Percentiles rank a stretch among this genome's conserved stretches.
Conservation (phyloP, 1,140 invertebrate genomes). For the Samia ricini region DNA sequence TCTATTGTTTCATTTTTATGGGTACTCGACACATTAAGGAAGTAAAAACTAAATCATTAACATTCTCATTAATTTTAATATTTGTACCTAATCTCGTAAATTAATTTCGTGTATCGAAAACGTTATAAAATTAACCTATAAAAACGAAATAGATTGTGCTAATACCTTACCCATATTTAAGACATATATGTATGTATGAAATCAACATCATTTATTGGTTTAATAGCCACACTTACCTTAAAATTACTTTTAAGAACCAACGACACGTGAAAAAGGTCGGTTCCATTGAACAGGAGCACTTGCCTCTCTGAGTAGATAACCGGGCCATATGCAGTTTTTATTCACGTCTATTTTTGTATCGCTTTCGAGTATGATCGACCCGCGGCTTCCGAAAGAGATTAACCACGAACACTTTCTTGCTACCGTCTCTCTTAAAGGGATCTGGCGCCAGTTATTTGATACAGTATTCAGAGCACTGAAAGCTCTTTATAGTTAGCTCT, state of each 20-base stretch:
- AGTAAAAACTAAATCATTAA: too few species aligned
- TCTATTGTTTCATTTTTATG: too few species aligned
- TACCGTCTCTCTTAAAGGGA: constrained; percentile 7
- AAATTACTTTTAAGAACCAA: neutral
- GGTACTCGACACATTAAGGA: too few species aligned
- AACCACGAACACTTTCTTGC: constrained; percentile 23
- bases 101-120: too few species aligned
- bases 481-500: constrained; percentile 19
- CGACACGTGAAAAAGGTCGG: constrained; percentile 15
- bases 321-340: constrained; percentile 56
- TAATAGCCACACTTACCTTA: neutral
- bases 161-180: too few species aligned
- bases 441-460: constrained; percentile 36
- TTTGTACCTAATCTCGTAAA: too few species aligned
- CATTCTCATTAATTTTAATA: too few species aligned
- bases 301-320: constrained; percentile 29
- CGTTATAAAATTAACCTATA: too few species aligned
- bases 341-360: constrained; percentile 36
- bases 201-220: neutral
- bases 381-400: constrained; percentile 36
- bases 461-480: constrained; percentile 17
- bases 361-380: constrained; percentile 33
- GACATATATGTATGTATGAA: neutral
- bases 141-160: too few species aligned
- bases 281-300: constrained; percentile 24